Evolutionary conservation across 2,797 vertebrate genomes (phyloP), one percentile per base, ranked within the genome.

Genomic region (Pseudocheirus occidentalis): DNA sequence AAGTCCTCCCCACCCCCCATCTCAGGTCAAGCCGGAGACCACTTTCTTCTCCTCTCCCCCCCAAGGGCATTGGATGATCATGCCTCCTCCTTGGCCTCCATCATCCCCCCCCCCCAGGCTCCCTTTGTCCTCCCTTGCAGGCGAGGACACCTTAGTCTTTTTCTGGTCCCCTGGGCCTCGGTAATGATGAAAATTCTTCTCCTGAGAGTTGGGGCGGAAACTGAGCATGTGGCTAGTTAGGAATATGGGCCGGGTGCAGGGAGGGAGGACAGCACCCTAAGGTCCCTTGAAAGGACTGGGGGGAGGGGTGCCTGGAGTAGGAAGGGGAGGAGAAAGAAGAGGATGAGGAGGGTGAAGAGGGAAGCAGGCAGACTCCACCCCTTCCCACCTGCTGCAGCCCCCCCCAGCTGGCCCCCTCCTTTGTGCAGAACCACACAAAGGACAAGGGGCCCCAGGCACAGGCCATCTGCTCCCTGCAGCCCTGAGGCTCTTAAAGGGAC

Each of bases 401-500:
- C 56, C 97, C 97, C 97, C 97, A 97, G 97, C 97, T 98, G 97
- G 96, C 98, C 98, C 98, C 97, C 95, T 98, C 98, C 98, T 98
- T 98, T 98, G 98, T 98, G 96, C 95, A 5, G 96, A 98, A 95
- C 97, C 96, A 98, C 98, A 98, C 98, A 98, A 98, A 98, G 98
- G 98, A 98, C 98, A 98, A 98, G 98, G 98, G 97, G 97, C 97
- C 97, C 96, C 46, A 97, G 97, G 97, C 96, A 96, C 97, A 97
- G 98, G 98, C 98, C 98, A 98, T 98, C 98, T 98, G 98, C 98
- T 98, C 98, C 97, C 97, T 96, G 97, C 97, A 97, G 98, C 97
- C 97, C 97, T 97, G 97, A 98, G 97, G 97, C 97, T 98, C 98
- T 98, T 98, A 98, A 98, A 98, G 98, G 97, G 98, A 98, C 98